Base-by-base conservation (phyloP, 30 jellyfish, hydroid and myxozoan genomes). In the Chrysaora quinquecirrha region DNA sequence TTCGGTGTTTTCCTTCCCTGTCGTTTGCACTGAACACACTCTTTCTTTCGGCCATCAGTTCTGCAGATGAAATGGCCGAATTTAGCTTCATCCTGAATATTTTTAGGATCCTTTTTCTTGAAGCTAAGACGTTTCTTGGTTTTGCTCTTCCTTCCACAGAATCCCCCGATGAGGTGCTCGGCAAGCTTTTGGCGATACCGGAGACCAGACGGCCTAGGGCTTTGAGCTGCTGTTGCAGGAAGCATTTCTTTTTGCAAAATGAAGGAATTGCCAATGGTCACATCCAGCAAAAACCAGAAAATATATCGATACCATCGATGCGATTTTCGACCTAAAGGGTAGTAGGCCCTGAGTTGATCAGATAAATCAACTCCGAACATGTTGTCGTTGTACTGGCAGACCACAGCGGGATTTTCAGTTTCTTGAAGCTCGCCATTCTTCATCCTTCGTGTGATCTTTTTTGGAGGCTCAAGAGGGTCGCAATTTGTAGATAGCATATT, bases 1-100 rank as follows among this genome's bases (percentile, higher is more conserved):
- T 71, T 71, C 33, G 83, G 70, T 28, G 83, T 71, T 29, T 71
- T 71, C 24, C 83, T 71, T 1, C 70, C 83, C 33, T 16, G 71
- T 38, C 71, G 83, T 71, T 71, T 71, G 83, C 83, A 71, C 9
- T 71, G 48, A 38, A 71, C 31, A 46, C 83, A 71, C 70, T 71
- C 83, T n/a, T 67, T 67, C 34, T 71, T 71, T 21, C 69, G 38
- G 47, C 83, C 83, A 1, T 71, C 83, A 71, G n/a, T 34, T 47
- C 35, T 38, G 34, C 83, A 71, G 46, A 71, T 29, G 48, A 71
- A 71, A 49, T 71, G 70, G 27, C 83, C 70, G 46, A 33, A 71
- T 29, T 71, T 71, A 34, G 83, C 54, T 22, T 71, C 71, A 33
- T 71, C 83, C 33, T 63, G 3, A 1, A 47, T 28, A 34, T 47